Evolutionary conservation across 2,113 vertebrate genomes (phyloP).

Genomic region (Pelmatolapia mariae): DNA sequence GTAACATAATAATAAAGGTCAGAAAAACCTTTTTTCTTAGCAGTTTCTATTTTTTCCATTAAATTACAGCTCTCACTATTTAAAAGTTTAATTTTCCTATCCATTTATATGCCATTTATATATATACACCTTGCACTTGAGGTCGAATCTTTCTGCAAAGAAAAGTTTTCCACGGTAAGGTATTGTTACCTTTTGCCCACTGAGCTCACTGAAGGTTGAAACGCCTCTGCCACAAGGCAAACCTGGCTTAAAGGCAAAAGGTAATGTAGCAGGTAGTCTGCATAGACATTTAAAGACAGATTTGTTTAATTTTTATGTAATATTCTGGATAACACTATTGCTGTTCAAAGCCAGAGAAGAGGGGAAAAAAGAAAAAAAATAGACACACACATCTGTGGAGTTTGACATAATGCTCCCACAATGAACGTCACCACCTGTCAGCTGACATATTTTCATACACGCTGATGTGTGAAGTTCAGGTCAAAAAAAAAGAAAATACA

Average conservation of each 20-base stretch:
- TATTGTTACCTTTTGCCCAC: constrained; percentile 28
- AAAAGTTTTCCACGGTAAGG: not conserved
- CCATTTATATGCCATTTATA: not conserved
- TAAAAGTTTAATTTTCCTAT: not conserved
- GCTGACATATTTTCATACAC: not conserved
- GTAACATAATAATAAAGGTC: not conserved
- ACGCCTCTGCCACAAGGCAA: constrained; percentile 3
- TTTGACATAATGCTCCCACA: not conserved
- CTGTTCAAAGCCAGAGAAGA: not conserved
- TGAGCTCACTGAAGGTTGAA: constrained; percentile 23
- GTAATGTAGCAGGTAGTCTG: fast-evolving
- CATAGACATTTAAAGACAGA: not conserved
- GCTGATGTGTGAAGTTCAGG: not conserved
- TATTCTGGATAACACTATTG: not conserved
- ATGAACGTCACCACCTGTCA: not conserved
- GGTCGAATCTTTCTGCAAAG: constrained; percentile 48
- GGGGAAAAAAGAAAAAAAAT: fast-evolving
- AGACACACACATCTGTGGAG: not conserved
- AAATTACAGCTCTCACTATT: not conserved
- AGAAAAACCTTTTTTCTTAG: not conserved
- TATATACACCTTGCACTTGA: constrained; percentile 59
- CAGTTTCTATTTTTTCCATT: not conserved
- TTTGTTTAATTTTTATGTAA: not conserved
- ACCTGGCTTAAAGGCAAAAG: not conserved
- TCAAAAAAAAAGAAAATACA: not conserved